Conservation (phyloP, 30 jellyfish, hydroid and myxozoan species). For the Clytia hemisphaerica region DNA sequence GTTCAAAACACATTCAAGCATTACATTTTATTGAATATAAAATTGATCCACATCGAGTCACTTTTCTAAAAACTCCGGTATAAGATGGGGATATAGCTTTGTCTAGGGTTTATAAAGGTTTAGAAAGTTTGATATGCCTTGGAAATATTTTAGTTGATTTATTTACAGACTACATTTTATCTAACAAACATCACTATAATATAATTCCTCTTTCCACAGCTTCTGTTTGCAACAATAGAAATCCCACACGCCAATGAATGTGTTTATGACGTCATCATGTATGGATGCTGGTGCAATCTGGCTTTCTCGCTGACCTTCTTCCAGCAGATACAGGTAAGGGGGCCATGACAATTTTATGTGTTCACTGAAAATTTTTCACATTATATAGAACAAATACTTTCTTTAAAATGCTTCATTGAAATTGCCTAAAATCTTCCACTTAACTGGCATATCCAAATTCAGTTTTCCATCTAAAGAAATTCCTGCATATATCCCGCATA, state of each 20-base stretch:
- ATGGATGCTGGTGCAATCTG: constrained; percentile 72
- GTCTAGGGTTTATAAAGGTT: no score
- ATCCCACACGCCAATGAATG: constrained; percentile 44
- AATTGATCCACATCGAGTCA: no score
- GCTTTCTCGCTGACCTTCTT: constrained; percentile 33
- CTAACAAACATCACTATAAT: neutral
- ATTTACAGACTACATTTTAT: no score
- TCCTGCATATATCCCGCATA: no score
- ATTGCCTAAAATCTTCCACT: no score
- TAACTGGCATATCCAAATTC: neutral
- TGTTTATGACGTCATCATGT: constrained; percentile 56
- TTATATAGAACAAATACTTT: neutral
- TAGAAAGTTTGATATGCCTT: no score
- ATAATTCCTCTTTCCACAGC: constrained; percentile 30
- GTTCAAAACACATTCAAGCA: no score
- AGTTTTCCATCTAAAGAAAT: neutral
- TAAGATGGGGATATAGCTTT: no score
- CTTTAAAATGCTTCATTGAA: no score
- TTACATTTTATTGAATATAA: no score
- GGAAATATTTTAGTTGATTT: no score
- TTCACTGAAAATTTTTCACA: neutral
- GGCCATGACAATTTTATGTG: neutral
- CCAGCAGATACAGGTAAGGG: constrained; percentile 58
- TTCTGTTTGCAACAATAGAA: constrained; percentile 68
- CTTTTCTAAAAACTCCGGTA: no score